phyloP scores from a whole-genome alignment of 2,113 vertebrate genomes.

The Oncorhynchus kisutch region DNA sequence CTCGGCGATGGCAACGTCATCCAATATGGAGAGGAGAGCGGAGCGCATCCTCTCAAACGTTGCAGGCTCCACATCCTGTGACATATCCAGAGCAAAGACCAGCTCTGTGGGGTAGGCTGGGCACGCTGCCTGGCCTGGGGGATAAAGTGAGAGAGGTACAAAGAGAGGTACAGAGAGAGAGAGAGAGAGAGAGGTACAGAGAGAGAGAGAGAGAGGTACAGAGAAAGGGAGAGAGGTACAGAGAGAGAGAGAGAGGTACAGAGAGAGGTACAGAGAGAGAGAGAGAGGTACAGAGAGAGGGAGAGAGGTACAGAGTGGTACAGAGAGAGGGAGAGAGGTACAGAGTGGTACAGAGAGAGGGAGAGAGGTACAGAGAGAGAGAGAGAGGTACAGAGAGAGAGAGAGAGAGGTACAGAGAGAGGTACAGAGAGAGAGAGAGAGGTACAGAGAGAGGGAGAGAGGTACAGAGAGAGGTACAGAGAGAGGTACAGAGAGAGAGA shows the following conservation, averaged over 20 bases:
- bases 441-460: too few species aligned
- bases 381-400: too few species aligned
- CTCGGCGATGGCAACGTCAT: slow-evolving; percentile 72
- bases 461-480: too few species aligned
- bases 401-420: too few species aligned
- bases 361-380: too few species aligned
- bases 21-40: slow-evolving; percentile 72
- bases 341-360: too few species aligned
- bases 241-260: neutral
- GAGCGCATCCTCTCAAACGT: slow-evolving; percentile 81
- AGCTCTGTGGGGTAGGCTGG: slow-evolving; percentile 83
- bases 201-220: neutral
- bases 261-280: neutral
- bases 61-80: slow-evolving; percentile 64
- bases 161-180: neutral
- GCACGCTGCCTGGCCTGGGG: slow-evolving; percentile 65
- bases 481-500: too few species aligned
- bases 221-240: too few species aligned
- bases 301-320: too few species aligned
- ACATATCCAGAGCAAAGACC: slow-evolving; percentile 86
- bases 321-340: too few species aligned
- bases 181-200: neutral
- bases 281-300: too few species aligned
- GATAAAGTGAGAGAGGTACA: neutral
- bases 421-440: too few species aligned